These are phyloP conservation scores for Macrotrachela quadricornifera DNA, from an alignment of 1,140 invertebrate species.

Conservation along the genomic window DNA sequence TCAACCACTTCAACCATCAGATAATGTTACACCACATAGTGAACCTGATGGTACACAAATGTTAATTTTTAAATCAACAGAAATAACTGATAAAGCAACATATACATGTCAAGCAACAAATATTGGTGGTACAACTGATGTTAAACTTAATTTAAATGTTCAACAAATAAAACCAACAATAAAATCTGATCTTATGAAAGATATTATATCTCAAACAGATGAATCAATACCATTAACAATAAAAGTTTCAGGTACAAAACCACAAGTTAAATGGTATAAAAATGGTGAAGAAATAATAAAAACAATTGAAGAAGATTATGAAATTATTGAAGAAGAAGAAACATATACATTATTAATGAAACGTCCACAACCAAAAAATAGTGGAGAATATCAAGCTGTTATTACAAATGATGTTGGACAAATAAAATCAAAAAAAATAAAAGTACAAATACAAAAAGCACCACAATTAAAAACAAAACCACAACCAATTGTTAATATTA, in stretches of 20 bases:
- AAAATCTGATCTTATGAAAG: too few relatives aligned
- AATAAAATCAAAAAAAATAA: neutral
- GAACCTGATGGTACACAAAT: constrained; percentile 12
- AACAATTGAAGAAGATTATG: constrained; percentile 14
- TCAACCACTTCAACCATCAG: neutral
- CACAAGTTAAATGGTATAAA: constrained; percentile 22
- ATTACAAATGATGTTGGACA: neutral
- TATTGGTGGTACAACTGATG: too few relatives aligned
- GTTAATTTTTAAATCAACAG: neutral
- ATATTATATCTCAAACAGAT: too few relatives aligned
- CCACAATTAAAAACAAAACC: neutral
- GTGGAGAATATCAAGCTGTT: constrained; percentile 18
- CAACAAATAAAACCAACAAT: too few relatives aligned
- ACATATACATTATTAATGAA: constrained; percentile 20
- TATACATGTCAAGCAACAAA: too few relatives aligned
- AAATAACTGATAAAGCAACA: too few relatives aligned
- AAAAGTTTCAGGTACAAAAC: constrained; percentile 14
- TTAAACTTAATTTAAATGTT: too few relatives aligned
- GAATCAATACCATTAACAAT: too few relatives aligned
- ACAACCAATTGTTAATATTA: neutral
- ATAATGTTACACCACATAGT: neutral
- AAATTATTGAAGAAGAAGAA: constrained; percentile 18
- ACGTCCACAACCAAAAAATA: constrained; percentile 18
- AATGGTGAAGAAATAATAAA: constrained; percentile 16
- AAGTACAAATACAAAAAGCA: neutral